Conservation (phyloP, 1,140 invertebrate genomes). For the Drosophila triauraria region DNA sequence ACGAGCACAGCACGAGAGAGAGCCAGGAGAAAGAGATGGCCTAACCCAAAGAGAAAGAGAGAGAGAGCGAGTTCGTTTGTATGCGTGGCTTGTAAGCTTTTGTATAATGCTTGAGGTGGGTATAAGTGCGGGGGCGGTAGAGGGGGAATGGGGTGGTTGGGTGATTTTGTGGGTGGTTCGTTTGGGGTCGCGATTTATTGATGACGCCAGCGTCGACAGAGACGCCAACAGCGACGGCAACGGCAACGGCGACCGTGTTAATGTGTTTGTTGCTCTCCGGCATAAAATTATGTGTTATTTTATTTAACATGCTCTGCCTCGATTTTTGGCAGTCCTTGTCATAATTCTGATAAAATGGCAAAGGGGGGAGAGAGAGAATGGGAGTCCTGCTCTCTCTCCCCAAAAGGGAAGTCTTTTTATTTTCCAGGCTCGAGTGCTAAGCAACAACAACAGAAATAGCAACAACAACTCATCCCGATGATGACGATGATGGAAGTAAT, state of each 20-base stretch:
- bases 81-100: conserved; percentile 74
- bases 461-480: conserved; percentile 45
- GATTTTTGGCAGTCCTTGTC: conserved; percentile 75
- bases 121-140: conserved; percentile 8
- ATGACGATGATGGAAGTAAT: conserved; percentile 51
- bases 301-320: conserved; percentile 77
- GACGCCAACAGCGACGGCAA: conserved; percentile 35
- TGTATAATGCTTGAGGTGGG: conserved; percentile 50
- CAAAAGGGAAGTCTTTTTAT: conserved; percentile 63
- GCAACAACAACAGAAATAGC: conserved; percentile 24
- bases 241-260: conserved; percentile 62
- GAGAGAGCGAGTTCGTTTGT: conserved; percentile 39
- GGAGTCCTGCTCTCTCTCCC: conserved; percentile 39
- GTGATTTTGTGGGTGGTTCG: conserved; percentile 56
- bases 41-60: conserved; percentile 10
- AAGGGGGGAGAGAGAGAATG: conserved; percentile 26
- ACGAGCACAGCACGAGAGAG: conserved; percentile 66
- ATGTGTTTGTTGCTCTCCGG: conserved; percentile 79
- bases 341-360: conserved; percentile 59
- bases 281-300: conserved; percentile 84
- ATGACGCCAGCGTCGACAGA: conserved; percentile 69
- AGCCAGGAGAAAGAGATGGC: conserved; percentile 15
- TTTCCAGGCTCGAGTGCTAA: conserved; percentile 49
- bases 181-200: conserved; percentile 79
- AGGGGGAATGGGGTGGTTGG: conserved; percentile 47